A percentile compares a stretch with the other conserved stretches of the same genome.
Conservation (phyloP, 2,113 vertebrate genomes). For the Microtus montanus region DNA sequence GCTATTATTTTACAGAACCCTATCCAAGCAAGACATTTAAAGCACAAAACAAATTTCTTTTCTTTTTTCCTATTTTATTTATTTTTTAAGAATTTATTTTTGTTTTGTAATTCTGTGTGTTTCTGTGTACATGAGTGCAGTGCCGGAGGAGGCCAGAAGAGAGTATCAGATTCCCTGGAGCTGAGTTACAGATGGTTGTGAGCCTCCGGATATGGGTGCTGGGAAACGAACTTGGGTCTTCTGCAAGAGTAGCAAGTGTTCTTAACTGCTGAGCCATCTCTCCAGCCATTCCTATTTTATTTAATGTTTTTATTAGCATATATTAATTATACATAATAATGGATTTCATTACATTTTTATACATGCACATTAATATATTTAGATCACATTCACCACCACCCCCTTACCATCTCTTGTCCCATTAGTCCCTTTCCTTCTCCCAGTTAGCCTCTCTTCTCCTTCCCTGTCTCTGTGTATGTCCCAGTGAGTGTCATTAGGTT, state of each 20-base stretch:
- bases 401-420: neutral
- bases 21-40: constrained; percentile 46
- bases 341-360: neutral
- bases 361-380: neutral
- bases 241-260: constrained; percentile 4
- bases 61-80: constrained; percentile 11
- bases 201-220: neutral
- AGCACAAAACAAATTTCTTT: constrained; percentile 29
- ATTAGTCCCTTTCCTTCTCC: neutral
- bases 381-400: neutral
- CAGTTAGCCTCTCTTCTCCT: neutral
- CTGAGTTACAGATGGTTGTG: constrained; percentile 4
- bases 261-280: constrained; percentile 19
- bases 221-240: neutral
- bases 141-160: constrained; percentile 11
- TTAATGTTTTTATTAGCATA: constrained; percentile 15
- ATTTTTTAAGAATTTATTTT: neutral
- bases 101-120: constrained; percentile 13
- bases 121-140: constrained; percentile 18
- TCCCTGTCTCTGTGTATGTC: neutral
- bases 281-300: constrained; percentile 16
- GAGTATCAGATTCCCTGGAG: neutral
- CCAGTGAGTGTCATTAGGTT: neutral
- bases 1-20: neutral
- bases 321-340: neutral